These are phyloP conservation scores for Auanema sp. DNA, from an alignment of 2,888 invertebrate genomes.

Conservation along the genomic window DNA sequence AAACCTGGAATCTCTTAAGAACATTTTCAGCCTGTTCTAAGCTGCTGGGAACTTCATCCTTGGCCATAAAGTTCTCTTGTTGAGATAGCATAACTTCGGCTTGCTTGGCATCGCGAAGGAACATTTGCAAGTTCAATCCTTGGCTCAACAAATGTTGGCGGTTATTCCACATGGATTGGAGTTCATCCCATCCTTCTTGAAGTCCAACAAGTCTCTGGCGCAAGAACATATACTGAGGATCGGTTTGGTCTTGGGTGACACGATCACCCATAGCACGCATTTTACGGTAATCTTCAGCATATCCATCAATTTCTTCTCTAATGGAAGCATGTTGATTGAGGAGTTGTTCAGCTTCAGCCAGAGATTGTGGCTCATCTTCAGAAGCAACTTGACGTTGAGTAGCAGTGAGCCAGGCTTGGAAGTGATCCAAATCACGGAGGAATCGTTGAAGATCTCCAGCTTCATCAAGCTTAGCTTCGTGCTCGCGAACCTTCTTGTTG, in stretches of 20 bases:
- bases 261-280: constrained; percentile 99
- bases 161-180: constrained; percentile 99
- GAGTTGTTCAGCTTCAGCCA: constrained; percentile 94
- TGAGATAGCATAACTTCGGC: constrained; percentile 91
- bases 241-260: constrained; percentile 82
- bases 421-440: constrained; percentile 96
- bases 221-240: constrained; percentile 99
- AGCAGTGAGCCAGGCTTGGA: constrained; percentile 92
- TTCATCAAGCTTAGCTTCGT: constrained; percentile 96
- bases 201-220: constrained; percentile 91
- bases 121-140: constrained; percentile 84
- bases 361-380: constrained; percentile 87
- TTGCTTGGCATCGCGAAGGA: constrained; percentile 94
- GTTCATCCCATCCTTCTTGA: constrained; percentile 97
- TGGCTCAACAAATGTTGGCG: constrained; percentile 90
- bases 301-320: constrained; percentile 98
- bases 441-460: constrained; percentile 97
- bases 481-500: constrained; percentile 92
- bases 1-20: constrained; percentile 89
- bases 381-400: constrained; percentile 98
- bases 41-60: constrained; percentile 76
- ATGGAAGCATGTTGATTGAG: constrained; percentile 96
- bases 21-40: constrained; percentile 95
- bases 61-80: constrained; percentile 94
- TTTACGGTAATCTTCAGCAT: constrained; percentile 88